phyloP scores from a whole-genome alignment of 2,888 invertebrate genomes.

The Muschampia plurimacula region DNA sequence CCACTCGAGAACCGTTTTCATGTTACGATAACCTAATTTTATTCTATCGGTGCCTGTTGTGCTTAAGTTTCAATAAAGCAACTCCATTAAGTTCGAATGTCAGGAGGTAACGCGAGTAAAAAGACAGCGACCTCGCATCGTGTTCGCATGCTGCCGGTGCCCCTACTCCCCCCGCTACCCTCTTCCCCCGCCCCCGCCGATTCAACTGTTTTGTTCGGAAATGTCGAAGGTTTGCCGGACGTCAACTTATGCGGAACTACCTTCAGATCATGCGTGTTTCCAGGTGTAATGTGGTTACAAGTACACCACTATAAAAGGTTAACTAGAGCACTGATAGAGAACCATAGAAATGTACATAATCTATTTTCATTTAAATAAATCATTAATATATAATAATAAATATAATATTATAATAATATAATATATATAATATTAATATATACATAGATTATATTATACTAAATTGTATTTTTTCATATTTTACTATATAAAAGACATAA shows the following conservation, averaged over 20 bases:
- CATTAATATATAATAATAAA: neutral
- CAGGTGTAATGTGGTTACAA: conserved; percentile 60
- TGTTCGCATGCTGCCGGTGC: conserved; percentile 63
- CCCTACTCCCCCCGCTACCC: conserved; percentile 45
- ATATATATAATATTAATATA: too few relatives aligned
- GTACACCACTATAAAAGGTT: conserved; percentile 41
- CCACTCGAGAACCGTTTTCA: conserved; percentile 79
- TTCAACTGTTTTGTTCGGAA: conserved; percentile 77
- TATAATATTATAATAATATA: too few relatives aligned
- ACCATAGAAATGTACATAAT: conserved; percentile 21
- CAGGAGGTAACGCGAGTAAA: conserved; percentile 78
- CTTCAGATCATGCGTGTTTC: conserved; percentile 77
- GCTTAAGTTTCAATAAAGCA: conserved; percentile 80
- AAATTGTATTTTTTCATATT: too few relatives aligned
- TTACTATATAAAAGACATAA: neutral
- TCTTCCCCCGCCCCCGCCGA: conserved; percentile 53
- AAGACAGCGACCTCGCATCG: conserved; percentile 77
- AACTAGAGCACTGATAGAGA: conserved; percentile 46
- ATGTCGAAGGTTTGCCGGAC: conserved; percentile 84
- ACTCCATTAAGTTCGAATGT: conserved; percentile 82
- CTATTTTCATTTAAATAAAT: neutral
- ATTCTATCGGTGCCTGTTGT: conserved; percentile 74
- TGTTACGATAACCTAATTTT: conserved; percentile 84
- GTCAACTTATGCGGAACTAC: conserved; percentile 81
- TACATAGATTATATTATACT: too few relatives aligned